Percentiles rank a stretch among this genome's conserved stretches.
These are phyloP conservation scores for Polyommatus iphigenia DNA, from an alignment of 2,888 invertebrate species.

Conservation along the genomic window DNA sequence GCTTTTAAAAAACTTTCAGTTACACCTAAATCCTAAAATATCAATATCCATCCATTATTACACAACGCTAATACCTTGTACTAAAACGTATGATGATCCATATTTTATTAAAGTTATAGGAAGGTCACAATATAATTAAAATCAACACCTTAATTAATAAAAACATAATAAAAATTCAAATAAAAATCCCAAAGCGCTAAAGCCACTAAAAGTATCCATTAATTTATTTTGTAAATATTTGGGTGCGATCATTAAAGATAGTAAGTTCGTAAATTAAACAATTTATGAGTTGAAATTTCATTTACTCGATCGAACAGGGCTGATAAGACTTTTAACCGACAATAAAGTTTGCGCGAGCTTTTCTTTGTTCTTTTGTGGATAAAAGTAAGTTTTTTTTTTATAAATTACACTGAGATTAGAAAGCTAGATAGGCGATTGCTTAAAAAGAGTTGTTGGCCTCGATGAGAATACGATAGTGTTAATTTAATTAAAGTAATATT, in stretches of 20 bases:
- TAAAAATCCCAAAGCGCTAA: constrained; percentile 2
- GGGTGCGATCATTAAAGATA: neutral
- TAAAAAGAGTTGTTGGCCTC: constrained; percentile 21
- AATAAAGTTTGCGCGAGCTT: constrained; percentile 15
- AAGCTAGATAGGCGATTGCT: constrained; percentile 5
- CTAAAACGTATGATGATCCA: neutral
- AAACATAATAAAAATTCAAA: neutral
- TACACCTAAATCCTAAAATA: neutral
- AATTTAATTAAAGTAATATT: constrained; percentile 13
- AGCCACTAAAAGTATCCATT: constrained; percentile 2
- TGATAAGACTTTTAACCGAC: constrained; percentile 7
- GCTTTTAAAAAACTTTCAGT: neutral
- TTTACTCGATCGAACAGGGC: neutral
- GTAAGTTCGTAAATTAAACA: neutral
- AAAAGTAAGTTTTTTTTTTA: neutral
- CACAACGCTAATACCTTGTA: neutral
- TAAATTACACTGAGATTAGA: constrained; percentile 21
- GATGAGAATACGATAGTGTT: neutral
- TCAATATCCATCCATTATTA: neutral
- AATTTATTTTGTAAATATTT: constrained; percentile 25
- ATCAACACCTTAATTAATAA: constrained; percentile 3
- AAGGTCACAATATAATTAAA: neutral
- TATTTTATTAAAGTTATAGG: neutral
- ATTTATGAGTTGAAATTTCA: constrained; percentile 9
- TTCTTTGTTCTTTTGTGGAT: neutral